Evolutionary conservation across 2,888 invertebrate genomes (phyloP), one percentile per base, ranked within the genome.

Genomic region (Tachina fera): DNA sequence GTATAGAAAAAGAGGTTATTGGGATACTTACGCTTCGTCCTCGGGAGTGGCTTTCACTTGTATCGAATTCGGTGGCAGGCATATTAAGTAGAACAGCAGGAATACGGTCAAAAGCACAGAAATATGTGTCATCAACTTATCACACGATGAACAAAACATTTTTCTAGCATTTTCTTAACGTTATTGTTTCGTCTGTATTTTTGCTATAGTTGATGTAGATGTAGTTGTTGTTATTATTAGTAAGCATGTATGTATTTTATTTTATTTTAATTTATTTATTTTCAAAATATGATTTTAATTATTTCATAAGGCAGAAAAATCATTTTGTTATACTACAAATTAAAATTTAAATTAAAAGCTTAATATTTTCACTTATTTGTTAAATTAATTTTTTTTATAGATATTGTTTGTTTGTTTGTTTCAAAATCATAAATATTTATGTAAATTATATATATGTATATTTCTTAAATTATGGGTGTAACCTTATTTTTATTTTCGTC

Each of bases 71-170:
- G 91, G 88, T 88, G 91, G 89, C 88, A 92, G 88, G 88, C 88
- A 92, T 88, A 89, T 88, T 84, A 90, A 89, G 87, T 92, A 90
- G 88, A 90, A 89, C 88, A 90, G 88, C 74, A 91, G 90, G 89
- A 92, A 90, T 91, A 91, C 91, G 91, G 91, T 90, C 91, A 92
- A 90, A 90, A 91, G 89, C 89, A 92, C 89, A 88, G 89, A 90
- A 85, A 91, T 89, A 91, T 91, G 92, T 92, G 92, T 91, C 92
- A 92, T 92, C 92, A 92, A 92, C 92, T 92, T 92, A 90, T 91
- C 90, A 89, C 91, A 90, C 89, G 90, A 81, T 87, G 88, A 89
- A 90, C 90, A 90, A 84, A 80, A 89, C 92, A 92, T 92, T 91
- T 91, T 92, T 90, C 91, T 92, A 90, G 91, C 92, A 92, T 92